Percentiles rank a stretch among this genome's conserved stretches.
phyloP scores from a whole-genome alignment of 2,888 invertebrate genomes.

The Tineola bisselliella region DNA sequence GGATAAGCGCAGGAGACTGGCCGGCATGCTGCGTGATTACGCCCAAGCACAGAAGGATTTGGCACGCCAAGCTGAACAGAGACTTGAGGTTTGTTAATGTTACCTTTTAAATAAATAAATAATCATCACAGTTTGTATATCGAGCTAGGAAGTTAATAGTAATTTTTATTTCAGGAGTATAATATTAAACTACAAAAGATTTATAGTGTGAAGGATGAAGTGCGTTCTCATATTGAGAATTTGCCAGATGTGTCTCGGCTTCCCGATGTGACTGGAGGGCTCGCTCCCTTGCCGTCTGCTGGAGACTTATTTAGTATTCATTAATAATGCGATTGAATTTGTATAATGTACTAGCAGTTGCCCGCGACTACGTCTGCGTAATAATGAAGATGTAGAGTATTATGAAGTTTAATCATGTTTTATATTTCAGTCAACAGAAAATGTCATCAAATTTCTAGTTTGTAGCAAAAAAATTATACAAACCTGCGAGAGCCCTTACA shows the following conservation, averaged over 20 bases:
- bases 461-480: too few relatives aligned
- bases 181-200: slow-evolving; percentile 89
- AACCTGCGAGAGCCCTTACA: too few relatives aligned
- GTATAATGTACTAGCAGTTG: too few relatives aligned
- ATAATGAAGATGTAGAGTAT: too few relatives aligned
- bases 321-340: background rate
- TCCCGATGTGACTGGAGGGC: slow-evolving; percentile 91
- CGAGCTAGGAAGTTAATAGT: too few relatives aligned
- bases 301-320: slow-evolving; percentile 90
- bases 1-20: slow-evolving; percentile 87
- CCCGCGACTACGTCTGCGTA: too few relatives aligned
- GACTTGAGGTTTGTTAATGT: slow-evolving; percentile 93
- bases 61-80: slow-evolving; percentile 85
- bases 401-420: too few relatives aligned
- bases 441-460: too few relatives aligned
- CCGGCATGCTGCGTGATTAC: slow-evolving; percentile 88
- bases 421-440: too few relatives aligned
- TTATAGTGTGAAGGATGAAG: slow-evolving; percentile 84
- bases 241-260: slow-evolving; percentile 91
- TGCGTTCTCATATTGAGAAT: slow-evolving; percentile 92
- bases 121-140: too few relatives aligned
- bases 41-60: slow-evolving; percentile 87
- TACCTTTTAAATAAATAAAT: too few relatives aligned
- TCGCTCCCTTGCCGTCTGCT: slow-evolving; percentile 93
- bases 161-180: slow-evolving; percentile 76